A percentile compares a stretch with the other conserved stretches of the same genome.
These are phyloP conservation scores for Butorides virescens DNA, from an alignment of 2,113 vertebrate species.

Conservation along the genomic window DNA sequence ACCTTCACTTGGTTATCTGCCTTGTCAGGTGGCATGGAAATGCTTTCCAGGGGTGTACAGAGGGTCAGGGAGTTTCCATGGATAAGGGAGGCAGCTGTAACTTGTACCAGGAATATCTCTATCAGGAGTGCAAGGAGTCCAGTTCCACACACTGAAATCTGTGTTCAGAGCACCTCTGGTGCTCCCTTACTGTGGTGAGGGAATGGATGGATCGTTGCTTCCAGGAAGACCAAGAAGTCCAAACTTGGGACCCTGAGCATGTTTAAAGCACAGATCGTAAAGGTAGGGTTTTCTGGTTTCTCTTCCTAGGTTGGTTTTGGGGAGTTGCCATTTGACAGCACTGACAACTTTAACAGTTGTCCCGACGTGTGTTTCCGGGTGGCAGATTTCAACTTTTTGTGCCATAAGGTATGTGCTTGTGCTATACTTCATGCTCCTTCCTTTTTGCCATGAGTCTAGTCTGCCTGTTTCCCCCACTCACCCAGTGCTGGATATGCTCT, in stretches of 20 bases:
- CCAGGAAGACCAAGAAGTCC: not conserved
- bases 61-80: not conserved
- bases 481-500: not conserved
- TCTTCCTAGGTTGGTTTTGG: slow-evolving; percentile 87
- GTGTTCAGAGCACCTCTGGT: not conserved
- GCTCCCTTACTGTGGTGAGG: not conserved
- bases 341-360: slow-evolving; percentile 85
- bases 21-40: not conserved
- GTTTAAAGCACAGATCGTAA: not conserved
- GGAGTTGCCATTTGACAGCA: slow-evolving; percentile 90
- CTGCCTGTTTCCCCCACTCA: not conserved
- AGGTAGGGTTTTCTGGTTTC: not conserved
- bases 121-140: not conserved
- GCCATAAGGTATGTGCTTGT: slow-evolving; percentile 85
- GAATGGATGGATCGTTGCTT: not conserved
- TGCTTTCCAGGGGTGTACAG: not conserved
- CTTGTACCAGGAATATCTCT: not conserved
- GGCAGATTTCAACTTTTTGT: slow-evolving; percentile 85
- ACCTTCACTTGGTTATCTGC: not conserved
- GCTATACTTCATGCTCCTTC: not conserved
- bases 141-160: not conserved
- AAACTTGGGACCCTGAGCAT: accelerated
- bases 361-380: slow-evolving; percentile 93
- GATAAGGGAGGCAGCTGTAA: not conserved
- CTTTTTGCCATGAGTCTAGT: not conserved